Evolutionary conservation across 1,140 invertebrate species (phyloP).

Genomic region (Achatina immaculata): DNA sequence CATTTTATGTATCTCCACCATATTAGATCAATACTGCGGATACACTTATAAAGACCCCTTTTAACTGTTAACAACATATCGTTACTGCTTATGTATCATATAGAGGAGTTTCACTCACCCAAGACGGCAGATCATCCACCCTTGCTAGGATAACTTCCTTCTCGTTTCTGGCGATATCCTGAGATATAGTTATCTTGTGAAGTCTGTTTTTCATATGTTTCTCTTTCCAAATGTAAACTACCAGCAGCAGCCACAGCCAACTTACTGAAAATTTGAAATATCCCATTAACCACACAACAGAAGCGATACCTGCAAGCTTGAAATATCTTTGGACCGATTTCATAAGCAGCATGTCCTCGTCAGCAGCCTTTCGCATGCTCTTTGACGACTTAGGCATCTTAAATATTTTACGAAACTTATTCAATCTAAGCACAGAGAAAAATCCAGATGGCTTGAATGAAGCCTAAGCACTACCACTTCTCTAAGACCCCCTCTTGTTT

Average conservation of each 20-base stretch:
- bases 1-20: too few species aligned
- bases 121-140: conserved; percentile 89
- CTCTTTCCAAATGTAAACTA: conserved; percentile 83
- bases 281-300: conserved; percentile 80
- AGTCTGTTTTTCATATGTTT: conserved; percentile 83
- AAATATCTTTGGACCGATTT: conserved; percentile 57
- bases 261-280: conserved; percentile 88
- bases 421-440: not conserved
- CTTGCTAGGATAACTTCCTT: conserved; percentile 87
- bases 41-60: too few species aligned
- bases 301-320: conserved; percentile 60
- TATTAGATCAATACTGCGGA: too few species aligned
- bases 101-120: conserved; percentile 76
- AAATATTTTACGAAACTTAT: not conserved
- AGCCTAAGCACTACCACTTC: too few species aligned
- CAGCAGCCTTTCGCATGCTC: conserved; percentile 42
- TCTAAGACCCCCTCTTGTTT: too few species aligned
- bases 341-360: conserved; percentile 58
- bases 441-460: too few species aligned
- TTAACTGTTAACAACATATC: too few species aligned
- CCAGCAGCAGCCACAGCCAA: conserved; percentile 87
- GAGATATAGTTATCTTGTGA: conserved; percentile 82
- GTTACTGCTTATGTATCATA: too few species aligned
- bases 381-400: conserved; percentile 27
- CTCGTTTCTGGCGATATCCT: conserved; percentile 86